Evolutionary conservation across 2,888 invertebrate genomes (phyloP).

Genomic region (Melanostoma mellinum): DNA sequence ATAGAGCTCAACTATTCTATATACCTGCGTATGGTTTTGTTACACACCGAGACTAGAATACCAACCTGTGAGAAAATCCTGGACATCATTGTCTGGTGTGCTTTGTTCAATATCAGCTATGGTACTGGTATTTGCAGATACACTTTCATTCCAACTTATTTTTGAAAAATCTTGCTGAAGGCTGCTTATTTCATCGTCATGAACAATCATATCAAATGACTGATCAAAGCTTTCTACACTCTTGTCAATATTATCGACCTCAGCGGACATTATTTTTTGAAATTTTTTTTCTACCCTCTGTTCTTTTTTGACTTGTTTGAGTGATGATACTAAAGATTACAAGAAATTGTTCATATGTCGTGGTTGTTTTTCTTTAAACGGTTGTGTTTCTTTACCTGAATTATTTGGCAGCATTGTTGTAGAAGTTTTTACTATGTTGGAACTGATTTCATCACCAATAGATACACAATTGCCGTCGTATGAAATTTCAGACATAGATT

Average conservation of each 20-base stretch:
- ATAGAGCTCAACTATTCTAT: conserved; percentile 79
- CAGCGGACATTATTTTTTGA: conserved; percentile 78
- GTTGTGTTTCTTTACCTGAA: conserved; percentile 37
- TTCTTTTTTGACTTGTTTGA: conserved; percentile 2
- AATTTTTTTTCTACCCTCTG: conserved; percentile 81
- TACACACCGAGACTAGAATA: not conserved
- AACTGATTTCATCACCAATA: conserved; percentile 78
- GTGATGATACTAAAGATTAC: conserved; percentile 11
- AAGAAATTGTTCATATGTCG: not conserved
- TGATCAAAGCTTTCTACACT: conserved; percentile 77
- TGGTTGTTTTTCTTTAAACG: not conserved
- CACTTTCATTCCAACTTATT: conserved; percentile 82
- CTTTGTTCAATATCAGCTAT: conserved; percentile 80
- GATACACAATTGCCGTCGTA: conserved; percentile 81
- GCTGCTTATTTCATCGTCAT: conserved; percentile 81
- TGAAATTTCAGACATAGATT: conserved; percentile 81
- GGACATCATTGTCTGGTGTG: conserved; percentile 81
- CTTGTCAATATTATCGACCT: conserved; percentile 78
- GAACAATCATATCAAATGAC: conserved; percentile 78
- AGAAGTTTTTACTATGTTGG: conserved; percentile 24
- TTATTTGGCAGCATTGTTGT: not conserved
- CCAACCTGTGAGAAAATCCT: conserved; percentile 81
- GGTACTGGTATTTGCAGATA: conserved; percentile 80
- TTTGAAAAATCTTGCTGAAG: conserved; percentile 82
- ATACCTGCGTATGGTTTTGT: not conserved